Base-by-base conservation (phyloP, 2,797 vertebrate species). In the Hylomyscus alleni region DNA sequence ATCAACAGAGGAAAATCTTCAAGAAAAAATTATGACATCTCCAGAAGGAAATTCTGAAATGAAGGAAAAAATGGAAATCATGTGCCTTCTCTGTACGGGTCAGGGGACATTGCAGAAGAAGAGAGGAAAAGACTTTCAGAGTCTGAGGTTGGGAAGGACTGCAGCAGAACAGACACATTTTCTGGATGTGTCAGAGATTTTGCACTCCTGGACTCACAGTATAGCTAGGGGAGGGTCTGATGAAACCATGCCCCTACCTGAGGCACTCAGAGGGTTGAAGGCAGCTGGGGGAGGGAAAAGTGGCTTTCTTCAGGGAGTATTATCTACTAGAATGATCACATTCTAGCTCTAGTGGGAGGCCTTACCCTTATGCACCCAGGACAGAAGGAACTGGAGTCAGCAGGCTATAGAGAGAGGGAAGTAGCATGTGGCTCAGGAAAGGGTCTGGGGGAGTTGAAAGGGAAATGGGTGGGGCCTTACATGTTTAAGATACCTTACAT, bases 21-120 rank as follows among this genome's bases (percentile, higher is more conserved):
- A 83, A 7, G 44, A 76, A 58, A 34, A 37, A 76, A 85, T 34
- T 4, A 26, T 56, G 15, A 62, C 31, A 87, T 80, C 3, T 44
- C 54, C 44, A 69, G 29, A 92, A 83, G 56, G 24, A 60, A 95
- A 96, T 54, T 73, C n/a, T 89, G 52, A 91, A n/a, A 91, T 86
- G 3, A 94, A 94, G 78, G 47, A 91, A 89, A 92, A 6, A 83
- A 67, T 37, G n/a, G 24, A 82, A 24, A 37, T 1, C 47, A 54
- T 17, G 14, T 9, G 4, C 47, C 83, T n/a, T 86, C 31, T 20
- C 65, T 52, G 6, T 26, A 37, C 2, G 24, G 13, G 47, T 44
- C 47, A n/a, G 47, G 19, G 13, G 52, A 1, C 44, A 13, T 52
- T 86, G 62, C 14, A 52, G 20, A 69, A n/a, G 47, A 69, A 11